Conservation (phyloP, 1,140 invertebrate species). For the Pogonus chalceus region DNA sequence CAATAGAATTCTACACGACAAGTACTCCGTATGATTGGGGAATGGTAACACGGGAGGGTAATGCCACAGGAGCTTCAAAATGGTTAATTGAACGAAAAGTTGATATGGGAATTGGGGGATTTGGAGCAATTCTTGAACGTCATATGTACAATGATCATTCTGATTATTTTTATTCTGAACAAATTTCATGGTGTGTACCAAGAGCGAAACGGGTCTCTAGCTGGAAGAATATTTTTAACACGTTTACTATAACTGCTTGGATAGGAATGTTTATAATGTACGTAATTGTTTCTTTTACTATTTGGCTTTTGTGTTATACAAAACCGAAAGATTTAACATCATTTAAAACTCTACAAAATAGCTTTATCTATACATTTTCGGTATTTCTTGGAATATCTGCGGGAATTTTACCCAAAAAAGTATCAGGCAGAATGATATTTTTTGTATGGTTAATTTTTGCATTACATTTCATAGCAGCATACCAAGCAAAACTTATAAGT, state of each 20-base stretch:
- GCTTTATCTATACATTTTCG: background rate
- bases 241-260: background rate
- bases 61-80: background rate
- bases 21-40: background rate
- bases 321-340: background rate
- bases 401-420: background rate
- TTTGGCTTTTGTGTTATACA: background rate
- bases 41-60: background rate
- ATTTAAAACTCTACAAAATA: background rate
- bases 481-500: conserved; percentile 1
- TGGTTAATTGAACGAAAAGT: background rate
- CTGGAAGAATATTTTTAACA: background rate
- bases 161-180: background rate
- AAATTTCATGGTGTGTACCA: background rate
- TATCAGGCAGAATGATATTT: background rate
- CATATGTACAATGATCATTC: background rate
- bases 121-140: background rate
- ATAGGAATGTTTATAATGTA: background rate
- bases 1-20: background rate
- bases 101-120: background rate
- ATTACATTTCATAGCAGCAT: background rate
- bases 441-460: background rate
- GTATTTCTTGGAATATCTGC: background rate
- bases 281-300: background rate
- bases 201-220: background rate